phyloP scores from a whole-genome alignment of 2,888 invertebrate genomes.

The Dryocosmus kuriphilus region DNA sequence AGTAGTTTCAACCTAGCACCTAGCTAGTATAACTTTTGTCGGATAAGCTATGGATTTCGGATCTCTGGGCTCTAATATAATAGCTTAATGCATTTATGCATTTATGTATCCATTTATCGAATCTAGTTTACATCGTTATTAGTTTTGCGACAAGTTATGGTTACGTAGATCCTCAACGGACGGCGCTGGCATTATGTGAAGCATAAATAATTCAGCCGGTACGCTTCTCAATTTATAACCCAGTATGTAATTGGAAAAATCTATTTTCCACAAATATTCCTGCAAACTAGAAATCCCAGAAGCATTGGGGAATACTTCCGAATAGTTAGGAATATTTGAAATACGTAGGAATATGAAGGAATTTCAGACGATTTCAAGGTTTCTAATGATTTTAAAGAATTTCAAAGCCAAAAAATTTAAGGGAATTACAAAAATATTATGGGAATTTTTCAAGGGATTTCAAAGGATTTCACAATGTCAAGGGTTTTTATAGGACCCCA shows the following conservation, averaged over 20 bases:
- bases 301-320: too few species aligned
- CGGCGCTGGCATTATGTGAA: background rate
- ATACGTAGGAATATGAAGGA: too few species aligned
- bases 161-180: background rate
- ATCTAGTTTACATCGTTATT: conserved; percentile 24
- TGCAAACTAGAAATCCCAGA: background rate
- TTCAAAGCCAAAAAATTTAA: too few species aligned
- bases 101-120: conserved; percentile 10
- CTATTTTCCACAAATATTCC: background rate
- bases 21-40: conserved; percentile 3
- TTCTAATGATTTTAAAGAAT: too few species aligned
- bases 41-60: background rate
- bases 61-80: background rate
- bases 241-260: background rate
- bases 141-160: conserved; percentile 3
- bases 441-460: too few species aligned
- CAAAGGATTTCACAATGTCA: too few species aligned
- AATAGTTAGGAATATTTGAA: too few species aligned
- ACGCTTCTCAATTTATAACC: background rate
- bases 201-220: background rate
- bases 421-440: too few species aligned
- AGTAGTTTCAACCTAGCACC: conserved; percentile 16
- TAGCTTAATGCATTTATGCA: background rate
- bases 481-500: too few species aligned
- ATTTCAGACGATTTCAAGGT: too few species aligned